Conservation (phyloP, 2,113 vertebrate species). For the Collichthys lucidus region DNA sequence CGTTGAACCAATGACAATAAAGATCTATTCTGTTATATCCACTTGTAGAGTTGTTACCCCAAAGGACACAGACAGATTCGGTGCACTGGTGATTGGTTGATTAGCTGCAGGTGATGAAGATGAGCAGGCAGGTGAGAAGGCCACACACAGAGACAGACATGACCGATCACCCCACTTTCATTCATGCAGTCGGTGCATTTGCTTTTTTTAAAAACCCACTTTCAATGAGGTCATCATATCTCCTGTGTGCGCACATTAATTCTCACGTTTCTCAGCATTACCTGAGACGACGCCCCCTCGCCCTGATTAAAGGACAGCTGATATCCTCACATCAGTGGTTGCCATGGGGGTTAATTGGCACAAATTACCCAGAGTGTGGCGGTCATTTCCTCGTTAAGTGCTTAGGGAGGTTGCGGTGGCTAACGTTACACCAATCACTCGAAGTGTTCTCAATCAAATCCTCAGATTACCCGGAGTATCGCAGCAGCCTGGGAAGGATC, state of each 20-base stretch:
- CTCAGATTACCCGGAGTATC: constrained; percentile 54
- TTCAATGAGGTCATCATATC: constrained; percentile 22
- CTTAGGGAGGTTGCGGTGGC: constrained; percentile 61
- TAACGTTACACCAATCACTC: constrained; percentile 60
- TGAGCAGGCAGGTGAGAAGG: too few species aligned
- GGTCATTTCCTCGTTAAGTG: constrained; percentile 76
- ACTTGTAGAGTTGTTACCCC: too few species aligned
- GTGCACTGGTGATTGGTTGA: too few species aligned
- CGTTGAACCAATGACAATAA: too few species aligned
- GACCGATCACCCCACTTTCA: background rate
- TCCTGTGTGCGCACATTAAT: constrained; percentile 39
- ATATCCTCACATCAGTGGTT: constrained; percentile 69
- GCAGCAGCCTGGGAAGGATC: constrained; percentile 41
- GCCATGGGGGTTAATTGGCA: constrained; percentile 65
- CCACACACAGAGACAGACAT: too few species aligned
- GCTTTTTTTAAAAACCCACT: background rate
- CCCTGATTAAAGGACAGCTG: constrained; percentile 76
- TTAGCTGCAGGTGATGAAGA: too few species aligned
- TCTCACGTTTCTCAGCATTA: constrained; percentile 67
- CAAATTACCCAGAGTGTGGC: constrained; percentile 74
- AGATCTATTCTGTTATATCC: too few species aligned
- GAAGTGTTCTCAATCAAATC: constrained; percentile 63
- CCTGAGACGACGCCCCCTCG: constrained; percentile 21
- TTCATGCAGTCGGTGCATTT: background rate
- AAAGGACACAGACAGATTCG: too few species aligned